A percentile compares a stretch with the other conserved stretches of the same genome.
phyloP scores from a whole-genome alignment of 1,140 invertebrate genomes.

The Vollenhovia emeryi region DNA sequence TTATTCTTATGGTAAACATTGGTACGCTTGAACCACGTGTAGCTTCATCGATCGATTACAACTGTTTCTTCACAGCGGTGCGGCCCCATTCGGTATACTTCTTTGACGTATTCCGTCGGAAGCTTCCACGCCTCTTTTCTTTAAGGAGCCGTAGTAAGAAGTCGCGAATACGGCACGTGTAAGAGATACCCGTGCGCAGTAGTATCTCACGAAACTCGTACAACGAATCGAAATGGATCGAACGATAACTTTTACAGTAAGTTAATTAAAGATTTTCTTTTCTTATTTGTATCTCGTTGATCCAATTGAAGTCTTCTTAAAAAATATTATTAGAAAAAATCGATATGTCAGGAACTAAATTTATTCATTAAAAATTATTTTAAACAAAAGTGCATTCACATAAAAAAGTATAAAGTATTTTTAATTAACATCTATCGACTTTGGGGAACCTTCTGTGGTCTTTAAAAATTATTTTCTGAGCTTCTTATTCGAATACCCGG shows the following conservation, averaged over 20 bases:
- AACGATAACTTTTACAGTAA: neutral
- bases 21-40: slow-evolving; percentile 35
- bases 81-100: slow-evolving; percentile 13
- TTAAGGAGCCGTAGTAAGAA: neutral
- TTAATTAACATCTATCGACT: neutral
- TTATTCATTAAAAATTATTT: neutral
- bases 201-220: neutral
- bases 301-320: neutral
- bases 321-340: neutral
- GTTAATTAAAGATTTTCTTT: neutral
- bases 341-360: neutral
- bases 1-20: slow-evolving; percentile 32
- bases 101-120: slow-evolving; percentile 2
- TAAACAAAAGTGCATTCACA: neutral
- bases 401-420: neutral
- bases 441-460: neutral
- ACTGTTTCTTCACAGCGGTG: slow-evolving; percentile 15
- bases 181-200: neutral
- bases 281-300: neutral
- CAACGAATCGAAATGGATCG: neutral
- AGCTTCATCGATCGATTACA: slow-evolving; percentile 35
- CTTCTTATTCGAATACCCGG: neutral
- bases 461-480: neutral
- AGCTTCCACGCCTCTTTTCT: neutral
- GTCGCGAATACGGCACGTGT: neutral